Conservation (phyloP, 2,888 invertebrate genomes). For the Caenorhabditis sinica region DNA sequence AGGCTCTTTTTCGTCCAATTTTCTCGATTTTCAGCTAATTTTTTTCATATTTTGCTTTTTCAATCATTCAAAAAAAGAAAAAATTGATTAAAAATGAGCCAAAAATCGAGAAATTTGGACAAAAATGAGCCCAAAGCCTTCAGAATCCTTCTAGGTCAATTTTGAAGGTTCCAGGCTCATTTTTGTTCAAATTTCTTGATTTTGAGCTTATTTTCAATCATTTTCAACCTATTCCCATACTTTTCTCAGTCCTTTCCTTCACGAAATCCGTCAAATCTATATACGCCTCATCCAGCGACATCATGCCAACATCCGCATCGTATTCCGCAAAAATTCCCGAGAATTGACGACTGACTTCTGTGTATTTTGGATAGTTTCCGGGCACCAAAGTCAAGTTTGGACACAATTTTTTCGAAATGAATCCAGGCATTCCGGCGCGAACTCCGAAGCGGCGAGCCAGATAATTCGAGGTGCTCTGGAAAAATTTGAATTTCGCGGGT, state of each 20-base stretch:
- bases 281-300: conserved; percentile 87
- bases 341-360: conserved; percentile 84
- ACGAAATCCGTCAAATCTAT: conserved; percentile 85
- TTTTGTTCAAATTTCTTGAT: no score
- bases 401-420: conserved; percentile 87
- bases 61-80: no score
- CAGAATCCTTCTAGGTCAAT: no score
- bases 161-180: no score
- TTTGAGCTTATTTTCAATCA: not conserved
- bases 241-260: conserved; percentile 35
- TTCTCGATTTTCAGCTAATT: no score
- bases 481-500: no score
- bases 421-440: conserved; percentile 87
- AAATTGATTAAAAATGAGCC: no score
- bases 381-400: conserved; percentile 86
- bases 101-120: no score
- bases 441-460: conserved; percentile 87
- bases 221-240: conserved; percentile 4
- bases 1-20: no score
- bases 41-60: no score
- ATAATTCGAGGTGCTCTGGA: conserved; percentile 87
- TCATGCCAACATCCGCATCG: conserved; percentile 85
- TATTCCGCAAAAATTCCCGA: conserved; percentile 85
- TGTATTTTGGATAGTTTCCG: conserved; percentile 86
- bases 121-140: no score